Conservation (phyloP, 2,888 invertebrate genomes). For the Lobophora halterata region DNA sequence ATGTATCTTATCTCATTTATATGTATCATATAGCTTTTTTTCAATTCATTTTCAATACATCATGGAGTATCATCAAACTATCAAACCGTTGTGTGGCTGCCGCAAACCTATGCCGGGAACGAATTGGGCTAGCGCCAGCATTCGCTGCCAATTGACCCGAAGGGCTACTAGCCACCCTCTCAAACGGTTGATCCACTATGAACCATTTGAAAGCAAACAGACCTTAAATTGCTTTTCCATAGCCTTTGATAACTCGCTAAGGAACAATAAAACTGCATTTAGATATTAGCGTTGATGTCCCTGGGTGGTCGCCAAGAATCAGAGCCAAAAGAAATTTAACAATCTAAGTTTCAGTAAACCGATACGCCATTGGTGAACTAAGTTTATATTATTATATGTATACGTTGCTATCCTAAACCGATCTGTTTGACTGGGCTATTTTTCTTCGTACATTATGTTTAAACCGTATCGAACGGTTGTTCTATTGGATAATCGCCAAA, state of each 20-base stretch:
- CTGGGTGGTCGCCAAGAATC: constrained; percentile 45
- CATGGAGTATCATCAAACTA: constrained; percentile 40
- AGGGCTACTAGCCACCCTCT: constrained; percentile 51
- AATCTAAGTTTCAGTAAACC: constrained; percentile 36
- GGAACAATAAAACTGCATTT: constrained; percentile 45
- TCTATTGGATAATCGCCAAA: constrained; percentile 61
- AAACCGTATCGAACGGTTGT: constrained; percentile 46
- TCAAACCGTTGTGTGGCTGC: constrained; percentile 39
- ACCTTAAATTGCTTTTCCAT: constrained; percentile 20
- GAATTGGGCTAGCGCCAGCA: constrained; percentile 65
- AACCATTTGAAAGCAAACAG: constrained; percentile 25
- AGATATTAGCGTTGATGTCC: constrained; percentile 39
- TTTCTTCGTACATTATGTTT: constrained; percentile 30
- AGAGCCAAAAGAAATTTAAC: constrained; percentile 51
- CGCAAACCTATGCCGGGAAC: constrained; percentile 50
- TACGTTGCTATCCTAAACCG: constrained; percentile 24
- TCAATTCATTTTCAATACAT: constrained; percentile 31
- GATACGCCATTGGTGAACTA: constrained; percentile 25
- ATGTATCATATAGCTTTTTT: too few relatives aligned
- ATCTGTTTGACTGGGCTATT: constrained; percentile 20
- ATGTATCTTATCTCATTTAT: too few relatives aligned
- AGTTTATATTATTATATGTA: too few relatives aligned
- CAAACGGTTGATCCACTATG: constrained; percentile 46
- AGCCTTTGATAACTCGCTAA: constrained; percentile 10
- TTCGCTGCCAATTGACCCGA: constrained; percentile 58